Percentiles rank a stretch among this genome's conserved stretches.
Evolutionary conservation across 2,797 vertebrate genomes (phyloP).

Genomic region (Gallinago stenura): DNA sequence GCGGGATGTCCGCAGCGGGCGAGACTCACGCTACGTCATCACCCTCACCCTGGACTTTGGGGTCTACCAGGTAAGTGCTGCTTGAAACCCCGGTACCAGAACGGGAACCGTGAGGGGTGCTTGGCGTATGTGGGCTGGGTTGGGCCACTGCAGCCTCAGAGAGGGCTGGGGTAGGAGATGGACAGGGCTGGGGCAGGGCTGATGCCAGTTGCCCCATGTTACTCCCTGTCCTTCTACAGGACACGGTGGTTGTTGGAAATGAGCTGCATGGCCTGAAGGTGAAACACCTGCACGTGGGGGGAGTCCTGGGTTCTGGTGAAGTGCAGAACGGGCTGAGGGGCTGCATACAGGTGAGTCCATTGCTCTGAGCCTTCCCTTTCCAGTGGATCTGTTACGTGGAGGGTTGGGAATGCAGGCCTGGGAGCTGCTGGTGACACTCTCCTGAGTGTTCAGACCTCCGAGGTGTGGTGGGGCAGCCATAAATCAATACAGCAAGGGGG

Average conservation of each 20-base stretch:
- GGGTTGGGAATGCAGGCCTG: background rate
- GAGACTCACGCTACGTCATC: constrained; percentile 88
- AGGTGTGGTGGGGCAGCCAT: background rate
- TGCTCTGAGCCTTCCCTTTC: background rate
- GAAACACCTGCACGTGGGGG: constrained; percentile 95
- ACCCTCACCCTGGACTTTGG: constrained; percentile 93
- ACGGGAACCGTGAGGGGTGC: background rate
- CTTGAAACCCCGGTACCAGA: background rate
- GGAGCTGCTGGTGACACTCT: background rate
- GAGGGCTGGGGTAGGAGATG: background rate
- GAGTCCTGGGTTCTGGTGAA: constrained; percentile 89
- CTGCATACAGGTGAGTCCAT: constrained; percentile 91
- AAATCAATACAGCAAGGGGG: background rate
- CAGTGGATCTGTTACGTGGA: accelerated
- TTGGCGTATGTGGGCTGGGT: accelerated
- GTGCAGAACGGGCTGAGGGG: constrained; percentile 92
- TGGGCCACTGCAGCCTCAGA: background rate
- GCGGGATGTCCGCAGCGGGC: constrained; percentile 87
- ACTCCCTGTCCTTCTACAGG: constrained; percentile 77
- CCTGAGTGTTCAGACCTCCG: background rate
- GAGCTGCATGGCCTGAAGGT: constrained; percentile 96
- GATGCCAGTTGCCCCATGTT: background rate
- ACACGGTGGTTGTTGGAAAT: constrained; percentile 91
- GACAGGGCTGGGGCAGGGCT: background rate
- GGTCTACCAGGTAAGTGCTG: constrained; percentile 88